These are phyloP conservation scores for Lepidurus arcticus DNA, from an alignment of 1,140 invertebrate genomes.

Conservation along the genomic window DNA sequence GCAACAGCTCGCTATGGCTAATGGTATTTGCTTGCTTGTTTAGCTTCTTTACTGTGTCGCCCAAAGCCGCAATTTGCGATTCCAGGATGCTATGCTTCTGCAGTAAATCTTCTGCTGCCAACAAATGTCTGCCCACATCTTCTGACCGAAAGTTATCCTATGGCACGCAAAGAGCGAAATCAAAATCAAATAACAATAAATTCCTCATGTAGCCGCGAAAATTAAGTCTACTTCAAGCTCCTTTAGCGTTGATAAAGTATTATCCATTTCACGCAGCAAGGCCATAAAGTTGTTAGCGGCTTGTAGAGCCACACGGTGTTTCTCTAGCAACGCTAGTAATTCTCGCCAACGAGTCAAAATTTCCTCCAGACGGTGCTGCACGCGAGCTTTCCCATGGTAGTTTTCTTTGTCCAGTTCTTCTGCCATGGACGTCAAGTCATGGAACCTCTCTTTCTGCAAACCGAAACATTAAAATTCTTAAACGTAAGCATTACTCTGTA, in stretches of 20 bases:
- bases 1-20: slow-evolving; percentile 45
- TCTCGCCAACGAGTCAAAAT: slow-evolving; percentile 83
- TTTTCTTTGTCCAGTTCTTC: slow-evolving; percentile 84
- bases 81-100: slow-evolving; percentile 90
- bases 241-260: slow-evolving; percentile 70
- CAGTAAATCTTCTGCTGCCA: slow-evolving; percentile 86
- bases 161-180: slow-evolving; percentile 37
- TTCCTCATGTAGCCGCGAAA: slow-evolving; percentile 27
- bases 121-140: slow-evolving; percentile 82
- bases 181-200: not conserved
- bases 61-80: slow-evolving; percentile 72
- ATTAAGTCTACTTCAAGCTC: slow-evolving; percentile 61
- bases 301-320: slow-evolving; percentile 74
- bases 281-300: slow-evolving; percentile 71
- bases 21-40: slow-evolving; percentile 55
- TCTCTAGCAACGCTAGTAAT: slow-evolving; percentile 74
- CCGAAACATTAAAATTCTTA: not conserved
- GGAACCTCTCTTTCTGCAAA: slow-evolving; percentile 81
- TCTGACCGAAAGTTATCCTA: slow-evolving; percentile 73
- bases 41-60: slow-evolving; percentile 71
- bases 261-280: slow-evolving; percentile 85
- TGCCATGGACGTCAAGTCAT: slow-evolving; percentile 85
- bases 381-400: slow-evolving; percentile 81
- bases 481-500: not conserved
- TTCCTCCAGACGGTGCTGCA: slow-evolving; percentile 72